Evolutionary conservation across 2,888 invertebrate species (phyloP).

Genomic region (Tolmerus cingulatus): DNA sequence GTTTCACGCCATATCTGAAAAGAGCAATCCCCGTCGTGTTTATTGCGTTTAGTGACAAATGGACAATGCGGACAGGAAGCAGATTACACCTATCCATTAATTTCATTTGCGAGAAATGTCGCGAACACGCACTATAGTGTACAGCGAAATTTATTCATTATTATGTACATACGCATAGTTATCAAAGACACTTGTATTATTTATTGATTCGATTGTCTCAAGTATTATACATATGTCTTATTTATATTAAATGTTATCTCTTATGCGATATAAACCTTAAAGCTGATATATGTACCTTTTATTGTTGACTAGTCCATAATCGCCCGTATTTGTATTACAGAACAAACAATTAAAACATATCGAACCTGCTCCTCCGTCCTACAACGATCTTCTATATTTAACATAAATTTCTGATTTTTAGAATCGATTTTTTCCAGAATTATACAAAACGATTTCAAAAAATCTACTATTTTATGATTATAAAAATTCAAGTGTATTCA

Average conservation of each 20-base stretch:
- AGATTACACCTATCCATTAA: neutral
- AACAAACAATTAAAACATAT: too few relatives aligned
- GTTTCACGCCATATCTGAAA: slow-evolving; percentile 68
- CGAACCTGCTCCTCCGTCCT: too few relatives aligned
- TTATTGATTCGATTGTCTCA: neutral
- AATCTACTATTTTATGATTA: too few relatives aligned
- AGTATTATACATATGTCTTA: neutral
- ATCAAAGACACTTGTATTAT: neutral
- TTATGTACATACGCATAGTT: neutral
- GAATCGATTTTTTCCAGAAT: too few relatives aligned
- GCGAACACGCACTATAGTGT: neutral
- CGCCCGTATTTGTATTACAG: too few relatives aligned
- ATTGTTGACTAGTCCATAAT: too few relatives aligned
- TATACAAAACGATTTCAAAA: too few relatives aligned
- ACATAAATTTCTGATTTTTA: too few relatives aligned
- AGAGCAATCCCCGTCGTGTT: neutral
- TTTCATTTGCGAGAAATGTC: neutral
- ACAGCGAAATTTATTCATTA: neutral
- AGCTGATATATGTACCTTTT: too few relatives aligned
- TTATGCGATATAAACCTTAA: too few relatives aligned
- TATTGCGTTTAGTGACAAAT: neutral
- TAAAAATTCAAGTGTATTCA: too few relatives aligned
- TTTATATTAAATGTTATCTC: neutral
- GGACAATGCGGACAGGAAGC: neutral
- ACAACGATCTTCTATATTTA: too few relatives aligned